These are phyloP conservation scores for Taenaris catops DNA, from an alignment of 2,888 invertebrate genomes.

Conservation along the genomic window DNA sequence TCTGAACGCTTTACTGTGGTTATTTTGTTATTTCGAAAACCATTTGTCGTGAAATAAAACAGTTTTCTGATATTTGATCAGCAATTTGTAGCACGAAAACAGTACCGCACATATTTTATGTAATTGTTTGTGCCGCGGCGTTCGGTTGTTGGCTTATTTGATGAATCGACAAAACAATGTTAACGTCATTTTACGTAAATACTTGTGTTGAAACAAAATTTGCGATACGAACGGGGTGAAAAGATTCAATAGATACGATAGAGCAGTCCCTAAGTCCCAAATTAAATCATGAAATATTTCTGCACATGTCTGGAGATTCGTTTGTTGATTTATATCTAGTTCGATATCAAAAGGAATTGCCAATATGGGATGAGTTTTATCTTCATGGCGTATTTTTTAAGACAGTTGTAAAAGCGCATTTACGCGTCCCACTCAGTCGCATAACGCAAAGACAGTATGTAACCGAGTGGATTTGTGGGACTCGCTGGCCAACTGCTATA, in stretches of 20 bases:
- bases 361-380: no score
- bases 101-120: slow-evolving; percentile 29
- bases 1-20: slow-evolving; percentile 61
- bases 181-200: slow-evolving; percentile 29
- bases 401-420: no score
- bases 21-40: slow-evolving; percentile 57
- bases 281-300: slow-evolving; percentile 77
- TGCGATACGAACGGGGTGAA: slow-evolving; percentile 49
- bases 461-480: no score
- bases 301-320: slow-evolving; percentile 64
- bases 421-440: no score
- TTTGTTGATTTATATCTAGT: no score
- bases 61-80: slow-evolving; percentile 46
- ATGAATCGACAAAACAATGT: slow-evolving; percentile 26
- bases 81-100: slow-evolving; percentile 31
- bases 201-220: slow-evolving; percentile 38
- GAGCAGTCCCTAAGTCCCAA: slow-evolving; percentile 76
- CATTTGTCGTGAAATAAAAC: slow-evolving; percentile 58
- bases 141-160: slow-evolving; percentile 23
- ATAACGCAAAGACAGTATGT: no score
- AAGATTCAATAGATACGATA: slow-evolving; percentile 75
- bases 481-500: no score
- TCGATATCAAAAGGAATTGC: no score
- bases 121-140: slow-evolving; percentile 27
- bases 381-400: no score